phyloP scores from a whole-genome alignment of 1,140 invertebrate species.

The Philotrypesis tridentata region DNA sequence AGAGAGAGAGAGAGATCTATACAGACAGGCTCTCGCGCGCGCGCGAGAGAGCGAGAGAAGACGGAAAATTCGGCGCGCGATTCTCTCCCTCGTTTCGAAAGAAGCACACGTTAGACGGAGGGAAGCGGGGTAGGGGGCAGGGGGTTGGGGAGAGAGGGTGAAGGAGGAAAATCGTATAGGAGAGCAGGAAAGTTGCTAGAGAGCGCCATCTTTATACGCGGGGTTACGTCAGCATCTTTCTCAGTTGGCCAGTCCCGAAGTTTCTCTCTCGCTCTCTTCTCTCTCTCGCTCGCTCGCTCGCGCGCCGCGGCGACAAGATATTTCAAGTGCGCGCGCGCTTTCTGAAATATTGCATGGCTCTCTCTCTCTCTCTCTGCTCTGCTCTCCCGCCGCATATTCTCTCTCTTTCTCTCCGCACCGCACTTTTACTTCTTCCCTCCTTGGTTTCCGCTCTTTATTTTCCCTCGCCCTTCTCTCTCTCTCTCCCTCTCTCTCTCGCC shows the following conservation, averaged over 20 bases:
- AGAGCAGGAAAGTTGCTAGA: constrained; percentile 12
- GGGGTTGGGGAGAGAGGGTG: background rate
- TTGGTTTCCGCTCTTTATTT: constrained; percentile 6
- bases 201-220: constrained; percentile 63
- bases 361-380: constrained; percentile 58
- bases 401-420: background rate
- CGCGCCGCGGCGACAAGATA: constrained; percentile 66
- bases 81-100: background rate
- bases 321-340: constrained; percentile 66
- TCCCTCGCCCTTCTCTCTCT: constrained; percentile 4
- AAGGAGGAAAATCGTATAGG: background rate
- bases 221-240: constrained; percentile 72
- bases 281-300: too few relatives aligned
- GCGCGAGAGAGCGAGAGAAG: background rate
- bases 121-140: too few relatives aligned
- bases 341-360: constrained; percentile 69
- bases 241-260: constrained; percentile 58
- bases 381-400: constrained; percentile 20
- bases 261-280: too few relatives aligned
- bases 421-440: background rate
- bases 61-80: background rate
- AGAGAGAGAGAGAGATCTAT: background rate
- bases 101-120: background rate
- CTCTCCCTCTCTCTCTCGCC: too few relatives aligned
- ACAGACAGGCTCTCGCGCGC: background rate